Base-by-base conservation (phyloP, 1,140 invertebrate genomes). In the Galendromus occidentalis region DNA sequence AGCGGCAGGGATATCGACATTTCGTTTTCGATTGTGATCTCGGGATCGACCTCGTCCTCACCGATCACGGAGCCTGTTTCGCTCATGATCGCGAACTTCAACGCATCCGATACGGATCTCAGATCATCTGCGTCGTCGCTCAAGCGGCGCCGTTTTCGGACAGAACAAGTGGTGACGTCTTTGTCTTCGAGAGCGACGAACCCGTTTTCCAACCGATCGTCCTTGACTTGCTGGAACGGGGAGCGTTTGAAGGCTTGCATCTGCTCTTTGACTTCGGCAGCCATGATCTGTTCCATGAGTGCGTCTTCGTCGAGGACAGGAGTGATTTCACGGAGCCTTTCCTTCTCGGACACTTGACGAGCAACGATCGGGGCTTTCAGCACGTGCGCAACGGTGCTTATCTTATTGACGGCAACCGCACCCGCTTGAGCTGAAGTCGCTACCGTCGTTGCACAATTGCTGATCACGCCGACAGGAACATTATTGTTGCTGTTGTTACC, bases 241-340 rank as follows among this genome's bases (percentile, higher is more conserved):
- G 51, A 29, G 25, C 51, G 51, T 9, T 59, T 59, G 25, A 59
- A 25, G 4, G 51, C 51, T 17, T 25, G 25, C 51, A 59, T 59
- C 33, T 59, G 51, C 20, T 59, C 51, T 25, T 59, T 59, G 14
- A 59, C 51, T 22, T 59, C 51, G 51, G 51, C 51, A 2, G 51
- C 51, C 51, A 59, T 59, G 22, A 59, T 59, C 51, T 59, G 51
- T 25, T 59, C 51, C 51, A 59, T 59, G 51, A 59, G 51, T 6
- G 51, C 51, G 51, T 59, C 51, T 59, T 59, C 51, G 20, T 59
- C 51, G 12, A 59, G 51, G n/a, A 59, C 51, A 1, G 51, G 51
- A 9, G 51, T 59, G 51, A 59, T 59, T 22, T 59, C 51, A 4
- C 51, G 51, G 2, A 59, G 51, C 14, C 51, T 17, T 22, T 59